These are phyloP conservation scores for Dryobates pubescens DNA, from an alignment of 2,797 vertebrate genomes.

Conservation along the genomic window DNA sequence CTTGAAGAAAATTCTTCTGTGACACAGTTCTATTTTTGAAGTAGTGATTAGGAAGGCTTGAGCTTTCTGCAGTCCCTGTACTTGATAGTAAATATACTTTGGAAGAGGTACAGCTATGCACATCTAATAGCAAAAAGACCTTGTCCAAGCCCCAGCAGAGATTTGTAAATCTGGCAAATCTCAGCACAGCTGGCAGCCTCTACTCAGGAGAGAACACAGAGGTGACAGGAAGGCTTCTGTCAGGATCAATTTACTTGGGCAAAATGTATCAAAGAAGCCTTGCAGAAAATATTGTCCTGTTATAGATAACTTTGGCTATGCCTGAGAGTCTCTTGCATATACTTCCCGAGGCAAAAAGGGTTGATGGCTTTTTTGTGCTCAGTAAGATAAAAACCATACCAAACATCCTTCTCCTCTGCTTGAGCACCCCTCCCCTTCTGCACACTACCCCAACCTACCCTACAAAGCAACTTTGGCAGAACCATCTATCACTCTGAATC, in stretches of 20 bases:
- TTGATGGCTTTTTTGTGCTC: slow-evolving; percentile 24
- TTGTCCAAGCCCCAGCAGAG: not conserved
- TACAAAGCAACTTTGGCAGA: slow-evolving; percentile 31
- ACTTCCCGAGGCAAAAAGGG: not conserved
- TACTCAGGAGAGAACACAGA: not conserved
- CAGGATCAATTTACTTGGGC: slow-evolving; percentile 15
- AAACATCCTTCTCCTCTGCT: not conserved
- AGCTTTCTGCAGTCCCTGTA: not conserved
- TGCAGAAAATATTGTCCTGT: slow-evolving; percentile 12
- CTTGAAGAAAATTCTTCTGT: not conserved
- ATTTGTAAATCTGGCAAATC: slow-evolving; percentile 4
- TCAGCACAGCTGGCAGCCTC: slow-evolving; percentile 22
- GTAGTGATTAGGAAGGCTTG: not conserved
- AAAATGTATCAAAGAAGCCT: not conserved
- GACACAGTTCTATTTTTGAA: not conserved
- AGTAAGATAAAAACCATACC: slow-evolving; percentile 4
- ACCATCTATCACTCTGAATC: slow-evolving; percentile 38
- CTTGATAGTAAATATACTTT: not conserved
- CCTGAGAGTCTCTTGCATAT: slow-evolving; percentile 10
- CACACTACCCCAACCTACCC: not conserved
- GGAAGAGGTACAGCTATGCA: not conserved
- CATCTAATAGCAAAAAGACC: slow-evolving; percentile 4
- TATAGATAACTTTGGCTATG: not conserved
- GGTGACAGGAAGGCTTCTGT: slow-evolving; percentile 41
- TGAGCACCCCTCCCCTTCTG: not conserved